phyloP scores from a whole-genome alignment of 2,113 vertebrate genomes.

The Halichoeres trimaculatus region DNA sequence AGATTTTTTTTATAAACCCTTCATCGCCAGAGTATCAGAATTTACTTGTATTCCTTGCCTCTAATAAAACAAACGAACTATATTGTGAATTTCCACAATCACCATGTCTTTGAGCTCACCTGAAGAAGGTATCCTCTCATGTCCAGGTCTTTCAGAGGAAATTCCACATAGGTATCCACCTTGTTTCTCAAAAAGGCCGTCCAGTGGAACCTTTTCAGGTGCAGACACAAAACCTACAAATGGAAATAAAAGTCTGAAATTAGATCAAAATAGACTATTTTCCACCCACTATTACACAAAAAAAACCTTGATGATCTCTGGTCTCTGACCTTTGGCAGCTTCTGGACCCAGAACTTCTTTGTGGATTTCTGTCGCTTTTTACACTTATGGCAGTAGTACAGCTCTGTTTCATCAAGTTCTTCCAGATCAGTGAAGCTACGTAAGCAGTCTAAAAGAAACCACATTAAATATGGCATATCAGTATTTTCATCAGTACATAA shows the following conservation, averaged over 20 bases:
- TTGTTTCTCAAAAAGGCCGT: constrained; percentile 98
- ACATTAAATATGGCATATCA: neutral
- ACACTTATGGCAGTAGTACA: constrained; percentile 98
- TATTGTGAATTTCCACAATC: neutral
- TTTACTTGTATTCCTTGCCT: neutral
- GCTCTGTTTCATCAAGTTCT: constrained; percentile 96
- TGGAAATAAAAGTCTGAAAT: constrained; percentile 24
- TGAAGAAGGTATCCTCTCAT: constrained; percentile 96
- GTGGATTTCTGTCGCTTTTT: constrained; percentile 98
- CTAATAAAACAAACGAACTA: neutral
- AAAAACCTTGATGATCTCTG: neutral
- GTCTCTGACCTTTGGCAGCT: constrained; percentile 91
- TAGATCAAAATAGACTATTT: neutral
- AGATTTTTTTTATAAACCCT: neutral
- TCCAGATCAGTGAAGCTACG: constrained; percentile 98
- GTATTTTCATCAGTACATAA: neutral
- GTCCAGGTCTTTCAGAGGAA: constrained; percentile 92
- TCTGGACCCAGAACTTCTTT: constrained; percentile 99
- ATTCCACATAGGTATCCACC: constrained; percentile 96
- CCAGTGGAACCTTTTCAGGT: constrained; percentile 98
- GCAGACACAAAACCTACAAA: constrained; percentile 95
- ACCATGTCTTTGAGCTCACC: constrained; percentile 77
- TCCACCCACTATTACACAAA: neutral
- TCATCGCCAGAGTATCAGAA: neutral
- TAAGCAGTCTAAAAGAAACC: constrained; percentile 88